Percentiles rank a stretch among this genome's conserved stretches.
Evolutionary conservation across 2,888 invertebrate genomes (phyloP).

Genomic region (Desoria tigrina): DNA sequence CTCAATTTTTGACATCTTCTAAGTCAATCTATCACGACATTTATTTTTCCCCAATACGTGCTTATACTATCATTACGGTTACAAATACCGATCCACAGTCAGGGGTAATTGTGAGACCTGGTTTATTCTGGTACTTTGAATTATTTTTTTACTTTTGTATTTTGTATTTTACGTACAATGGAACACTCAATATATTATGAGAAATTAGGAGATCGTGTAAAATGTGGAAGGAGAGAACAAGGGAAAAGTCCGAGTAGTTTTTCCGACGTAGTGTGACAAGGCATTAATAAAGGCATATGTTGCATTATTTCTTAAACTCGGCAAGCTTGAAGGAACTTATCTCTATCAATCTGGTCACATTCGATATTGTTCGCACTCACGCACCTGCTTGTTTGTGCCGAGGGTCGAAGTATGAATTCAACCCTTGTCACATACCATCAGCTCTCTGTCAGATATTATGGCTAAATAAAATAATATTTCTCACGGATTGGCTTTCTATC

Average conservation of each 20-base stretch:
- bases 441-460: not conserved
- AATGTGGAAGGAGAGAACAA: too few relatives aligned
- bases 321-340: not conserved
- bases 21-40: slow-evolving; percentile 42
- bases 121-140: too few relatives aligned
- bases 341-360: slow-evolving; percentile 13
- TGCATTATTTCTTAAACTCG: slow-evolving; percentile 11
- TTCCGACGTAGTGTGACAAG: too few relatives aligned
- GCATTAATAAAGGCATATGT: too few relatives aligned
- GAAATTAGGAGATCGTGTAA: too few relatives aligned
- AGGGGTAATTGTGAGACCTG: too few relatives aligned
- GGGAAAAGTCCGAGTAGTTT: too few relatives aligned
- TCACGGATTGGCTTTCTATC: slow-evolving; percentile 1
- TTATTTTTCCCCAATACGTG: slow-evolving; percentile 27
- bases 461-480: slow-evolving; percentile 3
- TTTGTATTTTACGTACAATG: too few relatives aligned
- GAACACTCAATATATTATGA: too few relatives aligned
- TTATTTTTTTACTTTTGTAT: too few relatives aligned
- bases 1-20: slow-evolving; percentile 14
- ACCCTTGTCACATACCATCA: slow-evolving; percentile 8
- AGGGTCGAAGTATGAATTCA: not conserved
- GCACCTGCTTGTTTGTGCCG: slow-evolving; percentile 22
- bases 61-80: too few relatives aligned
- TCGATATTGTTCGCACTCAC: slow-evolving; percentile 35
- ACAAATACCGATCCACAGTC: too few relatives aligned